These are phyloP conservation scores for Pelochelys cantorii DNA, from an alignment of 2,797 vertebrate species.

Conservation along the genomic window DNA sequence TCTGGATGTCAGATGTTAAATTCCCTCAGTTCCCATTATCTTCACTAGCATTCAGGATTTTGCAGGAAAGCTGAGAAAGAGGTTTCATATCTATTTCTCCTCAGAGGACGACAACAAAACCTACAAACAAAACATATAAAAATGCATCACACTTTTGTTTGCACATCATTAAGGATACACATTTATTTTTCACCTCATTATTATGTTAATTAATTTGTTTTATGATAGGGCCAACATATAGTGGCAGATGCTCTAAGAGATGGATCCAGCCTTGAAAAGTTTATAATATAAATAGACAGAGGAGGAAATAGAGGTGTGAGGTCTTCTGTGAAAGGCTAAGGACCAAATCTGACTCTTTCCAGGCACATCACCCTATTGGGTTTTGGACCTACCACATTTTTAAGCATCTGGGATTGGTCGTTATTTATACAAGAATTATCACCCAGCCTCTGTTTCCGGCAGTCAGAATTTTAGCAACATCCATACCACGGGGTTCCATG, in stretches of 20 bases:
- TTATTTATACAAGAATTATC: too few species aligned
- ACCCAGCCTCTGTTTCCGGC: too few species aligned
- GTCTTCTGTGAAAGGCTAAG: background rate
- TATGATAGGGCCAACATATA: background rate
- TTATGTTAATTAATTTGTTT: background rate
- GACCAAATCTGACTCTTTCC: too few species aligned
- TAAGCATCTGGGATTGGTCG: too few species aligned
- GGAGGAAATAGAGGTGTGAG: background rate
- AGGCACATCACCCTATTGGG: too few species aligned
- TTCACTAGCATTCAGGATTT: background rate
- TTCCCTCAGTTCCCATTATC: slow-evolving; percentile 9
- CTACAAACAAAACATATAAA: background rate
- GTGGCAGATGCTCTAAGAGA: background rate
- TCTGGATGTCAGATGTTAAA: background rate
- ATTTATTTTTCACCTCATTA: background rate
- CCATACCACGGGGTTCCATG: too few species aligned
- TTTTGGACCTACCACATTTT: too few species aligned
- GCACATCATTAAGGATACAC: background rate
- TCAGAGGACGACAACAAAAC: background rate
- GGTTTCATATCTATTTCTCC: background rate
- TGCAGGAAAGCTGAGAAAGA: background rate
- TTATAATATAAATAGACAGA: background rate
- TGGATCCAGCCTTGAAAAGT: background rate
- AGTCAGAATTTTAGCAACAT: too few species aligned
- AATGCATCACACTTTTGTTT: slow-evolving; percentile 36